These are phyloP conservation scores for Tribolium madens DNA, from an alignment of 1,140 invertebrate genomes.

Conservation along the genomic window DNA sequence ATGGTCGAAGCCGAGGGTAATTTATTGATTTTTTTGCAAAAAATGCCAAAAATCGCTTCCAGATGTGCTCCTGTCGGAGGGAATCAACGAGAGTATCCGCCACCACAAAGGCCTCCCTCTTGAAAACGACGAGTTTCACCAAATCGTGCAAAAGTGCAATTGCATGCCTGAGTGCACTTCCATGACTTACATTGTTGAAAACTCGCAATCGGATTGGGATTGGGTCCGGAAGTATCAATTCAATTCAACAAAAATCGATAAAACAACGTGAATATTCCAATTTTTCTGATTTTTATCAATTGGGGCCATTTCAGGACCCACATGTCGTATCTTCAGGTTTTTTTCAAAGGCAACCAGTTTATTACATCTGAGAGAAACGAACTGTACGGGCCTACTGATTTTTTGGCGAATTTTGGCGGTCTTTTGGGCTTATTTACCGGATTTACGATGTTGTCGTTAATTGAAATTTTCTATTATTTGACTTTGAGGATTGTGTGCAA, in stretches of 20 bases:
- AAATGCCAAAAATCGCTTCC: neutral
- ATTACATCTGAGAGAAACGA: slow-evolving; percentile 73
- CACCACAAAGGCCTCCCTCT: neutral
- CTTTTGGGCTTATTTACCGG: slow-evolving; percentile 76
- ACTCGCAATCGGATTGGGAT: slow-evolving; percentile 67
- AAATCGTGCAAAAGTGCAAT: neutral
- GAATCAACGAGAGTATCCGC: neutral
- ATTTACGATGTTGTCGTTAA: slow-evolving; percentile 74
- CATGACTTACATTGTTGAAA: slow-evolving; percentile 74
- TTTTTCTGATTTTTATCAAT: neutral
- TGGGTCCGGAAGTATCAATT: slow-evolving; percentile 54
- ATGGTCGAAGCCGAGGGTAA: slow-evolving; percentile 52
- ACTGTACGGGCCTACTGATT: slow-evolving; percentile 73
- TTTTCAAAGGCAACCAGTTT: slow-evolving; percentile 75
- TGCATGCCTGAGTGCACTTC: slow-evolving; percentile 76
- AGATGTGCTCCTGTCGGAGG: neutral
- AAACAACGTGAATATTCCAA: neutral
- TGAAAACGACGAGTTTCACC: neutral
- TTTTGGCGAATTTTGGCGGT: slow-evolving; percentile 75
- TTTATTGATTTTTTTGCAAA: neutral
- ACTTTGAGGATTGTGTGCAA: slow-evolving; percentile 67
- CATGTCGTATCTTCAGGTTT: slow-evolving; percentile 66
- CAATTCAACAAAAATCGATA: neutral
- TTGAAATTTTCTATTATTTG: slow-evolving; percentile 75
- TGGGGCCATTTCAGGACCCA: slow-evolving; percentile 54